Conservation (phyloP, 2,888 invertebrate genomes). For the Lapara coniferarum region DNA sequence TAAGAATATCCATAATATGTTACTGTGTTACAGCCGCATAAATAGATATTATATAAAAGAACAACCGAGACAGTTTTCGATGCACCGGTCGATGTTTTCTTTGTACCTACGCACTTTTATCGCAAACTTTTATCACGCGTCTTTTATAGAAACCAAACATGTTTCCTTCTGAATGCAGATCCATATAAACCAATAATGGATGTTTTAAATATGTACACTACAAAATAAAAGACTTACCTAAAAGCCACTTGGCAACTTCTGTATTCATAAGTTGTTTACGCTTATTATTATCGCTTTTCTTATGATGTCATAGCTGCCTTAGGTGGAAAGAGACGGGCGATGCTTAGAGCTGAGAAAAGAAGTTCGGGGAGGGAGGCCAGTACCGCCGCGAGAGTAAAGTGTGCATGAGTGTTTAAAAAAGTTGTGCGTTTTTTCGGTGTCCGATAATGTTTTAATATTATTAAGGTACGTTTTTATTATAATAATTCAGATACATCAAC, state of each 20-base stretch:
- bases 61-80: no score
- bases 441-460: conserved; percentile 22
- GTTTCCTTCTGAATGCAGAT: no score
- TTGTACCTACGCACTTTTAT: no score
- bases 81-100: no score
- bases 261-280: neutral
- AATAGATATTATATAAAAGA: no score
- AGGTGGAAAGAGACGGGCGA: conserved; percentile 11
- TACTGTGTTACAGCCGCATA: no score
- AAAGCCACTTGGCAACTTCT: neutral
- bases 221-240: neutral
- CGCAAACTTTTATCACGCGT: no score
- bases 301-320: conserved; percentile 29
- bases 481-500: neutral
- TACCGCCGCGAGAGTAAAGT: conserved; percentile 37
- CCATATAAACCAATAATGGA: no score
- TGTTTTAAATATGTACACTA: neutral
- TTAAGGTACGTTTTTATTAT: conserved; percentile 11
- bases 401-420: conserved; percentile 29
- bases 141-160: no score
- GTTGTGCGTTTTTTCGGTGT: conserved; percentile 22
- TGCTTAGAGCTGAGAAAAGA: neutral
- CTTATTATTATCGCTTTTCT: conserved; percentile 14
- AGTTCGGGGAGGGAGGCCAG: conserved; percentile 35
- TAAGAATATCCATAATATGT: no score